These are phyloP conservation scores for Myocastor coypus DNA, from an alignment of 2,113 vertebrate species.

Conservation along the genomic window DNA sequence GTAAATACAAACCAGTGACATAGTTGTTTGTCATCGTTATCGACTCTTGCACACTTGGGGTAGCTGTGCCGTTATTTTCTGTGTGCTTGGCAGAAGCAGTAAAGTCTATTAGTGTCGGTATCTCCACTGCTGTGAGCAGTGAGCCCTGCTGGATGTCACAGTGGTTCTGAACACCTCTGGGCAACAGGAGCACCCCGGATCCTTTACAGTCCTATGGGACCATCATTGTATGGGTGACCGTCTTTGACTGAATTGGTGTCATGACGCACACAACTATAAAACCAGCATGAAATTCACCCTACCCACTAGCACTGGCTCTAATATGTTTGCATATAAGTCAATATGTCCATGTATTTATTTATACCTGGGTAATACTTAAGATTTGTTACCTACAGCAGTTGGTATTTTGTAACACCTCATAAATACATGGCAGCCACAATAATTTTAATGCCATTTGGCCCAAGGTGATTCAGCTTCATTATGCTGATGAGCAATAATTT, in stretches of 20 bases:
- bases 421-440: background rate
- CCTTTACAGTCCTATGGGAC: background rate
- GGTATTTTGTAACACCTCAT: background rate
- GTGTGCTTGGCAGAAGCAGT: too few relatives aligned
- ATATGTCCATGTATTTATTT: background rate
- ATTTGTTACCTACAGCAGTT: rapidly evolving
- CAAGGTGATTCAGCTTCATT: background rate
- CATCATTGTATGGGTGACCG: background rate
- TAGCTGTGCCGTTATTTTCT: background rate
- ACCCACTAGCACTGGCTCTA: background rate
- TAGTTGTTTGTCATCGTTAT: background rate
- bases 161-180: background rate
- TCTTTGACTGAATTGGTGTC: background rate
- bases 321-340: too few relatives aligned
- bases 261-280: background rate
- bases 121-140: background rate
- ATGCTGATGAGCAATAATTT: background rate
- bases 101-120: background rate
- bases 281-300: background rate
- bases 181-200: background rate
- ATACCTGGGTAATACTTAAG: background rate
- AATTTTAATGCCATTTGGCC: background rate
- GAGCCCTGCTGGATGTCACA: background rate
- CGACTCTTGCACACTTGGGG: background rate
- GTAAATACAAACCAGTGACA: background rate